phyloP scores from a whole-genome alignment of 1,140 invertebrate genomes.

The Zaprionus gabonicus region DNA sequence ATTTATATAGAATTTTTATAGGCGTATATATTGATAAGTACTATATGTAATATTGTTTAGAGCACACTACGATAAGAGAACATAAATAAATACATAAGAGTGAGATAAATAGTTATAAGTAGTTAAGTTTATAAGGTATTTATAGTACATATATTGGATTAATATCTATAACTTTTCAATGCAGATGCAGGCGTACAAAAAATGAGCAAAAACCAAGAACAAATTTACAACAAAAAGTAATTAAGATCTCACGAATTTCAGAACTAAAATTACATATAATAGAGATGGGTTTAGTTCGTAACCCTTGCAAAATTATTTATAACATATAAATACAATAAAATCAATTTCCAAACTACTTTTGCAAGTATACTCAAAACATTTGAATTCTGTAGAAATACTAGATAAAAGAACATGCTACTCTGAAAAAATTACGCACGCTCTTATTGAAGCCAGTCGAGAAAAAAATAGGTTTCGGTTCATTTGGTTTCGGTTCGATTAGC shows the following conservation, averaged over 20 bases:
- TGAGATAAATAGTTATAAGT: conserved; percentile 21
- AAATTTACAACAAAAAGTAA: conserved; percentile 34
- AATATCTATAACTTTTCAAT: conserved; percentile 29
- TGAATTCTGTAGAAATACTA: neutral
- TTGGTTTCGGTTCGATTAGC: conserved; percentile 33
- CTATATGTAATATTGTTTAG: conserved; percentile 8
- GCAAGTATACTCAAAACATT: neutral
- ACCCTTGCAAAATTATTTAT: conserved; percentile 5
- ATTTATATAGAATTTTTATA: conserved; percentile 23
- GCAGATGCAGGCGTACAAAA: conserved; percentile 51
- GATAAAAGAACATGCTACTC: conserved; percentile 62
- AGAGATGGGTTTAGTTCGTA: conserved; percentile 11
- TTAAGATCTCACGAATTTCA: conserved; percentile 20
- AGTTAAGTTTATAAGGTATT: conserved; percentile 17
- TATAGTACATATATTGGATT: conserved; percentile 27
- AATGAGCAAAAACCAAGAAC: conserved; percentile 37
- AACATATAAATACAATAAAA: neutral
- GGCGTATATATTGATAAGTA: conserved; percentile 18
- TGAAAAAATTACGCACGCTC: conserved; percentile 48
- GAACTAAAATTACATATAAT: conserved; percentile 21
- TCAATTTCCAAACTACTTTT: neutral
- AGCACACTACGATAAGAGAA: conserved; percentile 21
- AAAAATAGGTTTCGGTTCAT: neutral
- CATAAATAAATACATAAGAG: conserved; percentile 35
- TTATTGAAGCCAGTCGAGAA: conserved; percentile 50